A percentile compares a stretch with the other conserved stretches of the same genome.
Evolutionary conservation across 2,888 invertebrate genomes (phyloP).

Genomic region (Eupithecia exiguata): DNA sequence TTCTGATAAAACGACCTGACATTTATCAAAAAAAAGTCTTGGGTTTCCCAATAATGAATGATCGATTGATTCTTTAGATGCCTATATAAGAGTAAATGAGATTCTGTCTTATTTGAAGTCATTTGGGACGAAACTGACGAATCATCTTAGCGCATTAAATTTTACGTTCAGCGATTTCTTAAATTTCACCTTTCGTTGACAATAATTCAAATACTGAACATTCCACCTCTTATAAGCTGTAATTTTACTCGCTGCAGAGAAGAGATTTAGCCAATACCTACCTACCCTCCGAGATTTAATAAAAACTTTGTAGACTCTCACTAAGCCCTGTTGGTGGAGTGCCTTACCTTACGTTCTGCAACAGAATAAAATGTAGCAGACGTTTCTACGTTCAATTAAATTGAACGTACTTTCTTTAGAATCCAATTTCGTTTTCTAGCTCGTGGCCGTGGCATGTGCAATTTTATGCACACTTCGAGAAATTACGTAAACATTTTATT

Average conservation of each 20-base stretch:
- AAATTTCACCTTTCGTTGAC: not conserved
- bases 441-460: not conserved
- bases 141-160: not conserved
- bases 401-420: not conserved
- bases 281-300: constrained; percentile 9
- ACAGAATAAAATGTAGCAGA: constrained; percentile 3
- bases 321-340: not conserved
- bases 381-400: not conserved
- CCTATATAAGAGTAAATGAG: not conserved
- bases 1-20: constrained; percentile 23
- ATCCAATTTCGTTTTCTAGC: not conserved
- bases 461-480: not conserved
- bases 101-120: constrained; percentile 7
- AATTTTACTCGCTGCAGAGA: constrained; percentile 2
- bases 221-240: not conserved
- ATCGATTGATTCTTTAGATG: constrained; percentile 21
- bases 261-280: constrained; percentile 6
- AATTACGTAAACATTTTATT: too few relatives aligned
- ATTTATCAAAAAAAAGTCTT: constrained; percentile 24
- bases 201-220: constrained; percentile 6
- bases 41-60: constrained; percentile 27
- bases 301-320: constrained; percentile 13
- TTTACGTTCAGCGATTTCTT: not conserved
- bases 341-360: not conserved
- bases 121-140: constrained; percentile 4